A percentile compares a stretch with the other conserved stretches of the same genome.
Evolutionary conservation across 2,888 invertebrate genomes (phyloP).

Genomic region (Agonopterix heracliana): DNA sequence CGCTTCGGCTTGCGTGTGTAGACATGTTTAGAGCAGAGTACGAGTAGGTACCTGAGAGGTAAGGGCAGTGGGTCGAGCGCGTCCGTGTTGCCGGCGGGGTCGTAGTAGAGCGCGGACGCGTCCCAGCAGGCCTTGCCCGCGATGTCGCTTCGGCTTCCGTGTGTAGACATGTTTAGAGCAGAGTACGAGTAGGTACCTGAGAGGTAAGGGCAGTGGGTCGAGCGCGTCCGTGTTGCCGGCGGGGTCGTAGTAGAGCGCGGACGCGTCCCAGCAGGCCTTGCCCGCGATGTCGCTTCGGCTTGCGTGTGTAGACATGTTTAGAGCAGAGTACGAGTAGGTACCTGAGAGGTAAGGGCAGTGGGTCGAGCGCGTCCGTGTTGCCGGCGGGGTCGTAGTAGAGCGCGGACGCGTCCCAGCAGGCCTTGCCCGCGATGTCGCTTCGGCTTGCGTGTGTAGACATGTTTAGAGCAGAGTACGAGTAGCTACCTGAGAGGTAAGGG

Average conservation of each 20-base stretch:
- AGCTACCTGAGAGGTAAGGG: slow-evolving; percentile 42
- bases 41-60: slow-evolving; percentile 34
- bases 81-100: slow-evolving; percentile 70
- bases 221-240: slow-evolving; percentile 46
- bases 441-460: too few relatives aligned
- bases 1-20: too few relatives aligned
- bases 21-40: too few relatives aligned
- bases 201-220: slow-evolving; percentile 43
- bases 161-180: too few relatives aligned
- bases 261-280: slow-evolving; percentile 97
- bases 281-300: slow-evolving; percentile 96
- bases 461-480: neutral
- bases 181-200: slow-evolving; percentile 25
- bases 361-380: slow-evolving; percentile 39
- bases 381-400: slow-evolving; percentile 85
- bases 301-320: too few relatives aligned
- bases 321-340: slow-evolving; percentile 12
- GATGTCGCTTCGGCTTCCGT: too few relatives aligned
- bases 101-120: slow-evolving; percentile 91
- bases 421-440: slow-evolving; percentile 96
- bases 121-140: slow-evolving; percentile 98
- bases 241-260: slow-evolving; percentile 89
- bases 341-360: slow-evolving; percentile 44
- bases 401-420: slow-evolving; percentile 96
- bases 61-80: slow-evolving; percentile 42